phyloP scores from a whole-genome alignment of 2,113 vertebrate species.

The Cinclus cinclus region DNA sequence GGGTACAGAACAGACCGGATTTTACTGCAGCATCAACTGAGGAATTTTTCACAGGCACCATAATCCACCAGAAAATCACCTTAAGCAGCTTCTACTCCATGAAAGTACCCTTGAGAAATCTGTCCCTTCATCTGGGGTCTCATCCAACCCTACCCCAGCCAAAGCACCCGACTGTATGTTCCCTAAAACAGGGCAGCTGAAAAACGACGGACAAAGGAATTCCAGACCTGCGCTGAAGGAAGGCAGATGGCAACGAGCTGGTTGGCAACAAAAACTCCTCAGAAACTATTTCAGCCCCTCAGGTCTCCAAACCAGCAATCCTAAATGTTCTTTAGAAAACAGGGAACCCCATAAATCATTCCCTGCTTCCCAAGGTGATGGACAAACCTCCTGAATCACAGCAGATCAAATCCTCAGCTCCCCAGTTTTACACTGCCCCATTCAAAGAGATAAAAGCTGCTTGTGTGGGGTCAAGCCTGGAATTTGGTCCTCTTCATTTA shows the following conservation, averaged over 20 bases:
- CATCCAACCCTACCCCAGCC: background rate
- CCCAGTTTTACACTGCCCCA: background rate
- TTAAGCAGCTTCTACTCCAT: slow-evolving; percentile 37
- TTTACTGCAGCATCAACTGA: slow-evolving; percentile 11
- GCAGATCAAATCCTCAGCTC: background rate
- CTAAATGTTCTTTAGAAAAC: background rate
- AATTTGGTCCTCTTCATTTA: slow-evolving; percentile 31
- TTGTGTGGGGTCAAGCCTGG: background rate
- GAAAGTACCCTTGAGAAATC: slow-evolving; percentile 45
- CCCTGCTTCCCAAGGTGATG: background rate
- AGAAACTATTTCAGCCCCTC: background rate
- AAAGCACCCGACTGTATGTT: background rate
- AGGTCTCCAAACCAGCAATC: background rate
- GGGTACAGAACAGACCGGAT: background rate
- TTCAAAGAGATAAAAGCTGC: background rate
- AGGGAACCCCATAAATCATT: background rate
- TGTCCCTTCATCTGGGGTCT: slow-evolving; percentile 20
- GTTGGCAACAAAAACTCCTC: background rate
- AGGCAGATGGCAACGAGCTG: background rate
- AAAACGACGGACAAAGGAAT: background rate
- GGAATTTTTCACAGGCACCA: slow-evolving; percentile 58
- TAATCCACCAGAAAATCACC: slow-evolving; percentile 60
- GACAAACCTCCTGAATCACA: background rate
- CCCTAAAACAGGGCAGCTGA: slow-evolving; percentile 12
- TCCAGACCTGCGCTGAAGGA: background rate